Evolutionary conservation across 2,888 invertebrate genomes (phyloP), one percentile per base, ranked within the genome.

Genomic region (Aleiodes leptofemur): DNA sequence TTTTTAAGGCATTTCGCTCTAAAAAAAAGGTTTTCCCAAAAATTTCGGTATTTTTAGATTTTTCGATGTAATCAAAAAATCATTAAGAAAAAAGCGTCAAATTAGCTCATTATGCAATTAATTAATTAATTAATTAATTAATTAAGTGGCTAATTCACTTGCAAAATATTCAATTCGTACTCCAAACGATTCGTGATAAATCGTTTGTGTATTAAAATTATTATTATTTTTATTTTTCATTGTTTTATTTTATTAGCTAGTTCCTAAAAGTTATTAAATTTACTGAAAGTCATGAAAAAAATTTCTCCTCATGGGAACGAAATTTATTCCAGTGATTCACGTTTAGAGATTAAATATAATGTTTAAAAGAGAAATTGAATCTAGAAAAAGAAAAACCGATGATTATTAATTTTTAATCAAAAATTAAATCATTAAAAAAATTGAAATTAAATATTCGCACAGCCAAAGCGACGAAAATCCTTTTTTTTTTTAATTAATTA

Each of bases 381-480:
- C 9, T 23, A n/a, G 34, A 59, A 4, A 1, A 64, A 16, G 16
- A 64, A 11, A 4, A 3, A 23, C 29, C 55, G 72, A 72, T 72
- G 43, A 72, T 72, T 48, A 56, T 72, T 48, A 34, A 13, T 23
- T 2, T 8, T 8, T 23, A 9, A 68, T 72, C 77, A 74, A 76
- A 73, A 74, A 73, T 78, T 72, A 73, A 78, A 79, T 79, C 76
- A 81, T 81, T 64, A 77, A 77, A 76, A 57, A 66, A 68, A 68
- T 72, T 55, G 29, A 57, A 72, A 74, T 80, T 74, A 76, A 75
- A 77, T 77, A 81, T 78, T 79, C 80, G 78, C 80, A 73, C 76
- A 80, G 77, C 78, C 78, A 79, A 79, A 78, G 80, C 76, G 76
- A 66, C 23, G 23, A 23, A 23, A 23, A 23, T 23, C 23, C 23